A percentile compares a stretch with the other conserved stretches of the same genome.
Conservation (phyloP, 2,113 vertebrate species). For the Himantopus leucocephalus region DNA sequence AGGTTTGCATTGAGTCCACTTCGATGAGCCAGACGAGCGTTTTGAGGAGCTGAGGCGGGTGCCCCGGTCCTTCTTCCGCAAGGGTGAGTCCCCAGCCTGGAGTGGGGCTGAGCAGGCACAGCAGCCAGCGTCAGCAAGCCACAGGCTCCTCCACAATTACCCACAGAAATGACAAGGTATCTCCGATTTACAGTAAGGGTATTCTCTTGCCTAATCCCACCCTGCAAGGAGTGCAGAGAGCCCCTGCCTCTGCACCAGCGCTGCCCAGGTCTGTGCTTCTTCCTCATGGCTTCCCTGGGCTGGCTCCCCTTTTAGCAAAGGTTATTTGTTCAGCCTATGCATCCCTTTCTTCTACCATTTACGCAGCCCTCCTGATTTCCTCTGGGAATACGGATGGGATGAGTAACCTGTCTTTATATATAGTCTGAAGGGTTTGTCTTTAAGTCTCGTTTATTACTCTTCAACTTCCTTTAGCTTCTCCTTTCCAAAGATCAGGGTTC, state of each 20-base stretch:
- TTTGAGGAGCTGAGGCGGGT: not conserved
- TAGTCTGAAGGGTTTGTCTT: not conserved
- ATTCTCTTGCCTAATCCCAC: not conserved
- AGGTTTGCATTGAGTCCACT: not conserved
- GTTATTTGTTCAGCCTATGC: not conserved
- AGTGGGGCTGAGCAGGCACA: not conserved
- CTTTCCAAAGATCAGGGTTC: not conserved
- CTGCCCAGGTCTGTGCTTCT: not conserved
- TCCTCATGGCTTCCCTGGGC: not conserved
- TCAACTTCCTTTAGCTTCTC: not conserved
- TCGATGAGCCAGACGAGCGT: fast-evolving
- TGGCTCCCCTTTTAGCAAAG: not conserved
- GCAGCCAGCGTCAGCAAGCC: fast-evolving
- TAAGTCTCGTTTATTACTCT: not conserved
- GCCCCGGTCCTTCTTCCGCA: fast-evolving
- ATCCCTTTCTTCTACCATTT: not conserved
- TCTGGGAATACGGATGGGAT: not conserved
- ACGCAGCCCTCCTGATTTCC: not conserved
- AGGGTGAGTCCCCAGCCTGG: not conserved
- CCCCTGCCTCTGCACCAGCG: not conserved
- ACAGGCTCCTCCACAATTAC: not conserved
- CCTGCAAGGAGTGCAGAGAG: not conserved
- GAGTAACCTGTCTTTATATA: not conserved
- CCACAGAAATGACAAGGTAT: not conserved
- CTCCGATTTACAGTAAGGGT: not conserved